Base-by-base conservation (phyloP, 2,888 invertebrate species). In the Cryptocephalus primarius region DNA sequence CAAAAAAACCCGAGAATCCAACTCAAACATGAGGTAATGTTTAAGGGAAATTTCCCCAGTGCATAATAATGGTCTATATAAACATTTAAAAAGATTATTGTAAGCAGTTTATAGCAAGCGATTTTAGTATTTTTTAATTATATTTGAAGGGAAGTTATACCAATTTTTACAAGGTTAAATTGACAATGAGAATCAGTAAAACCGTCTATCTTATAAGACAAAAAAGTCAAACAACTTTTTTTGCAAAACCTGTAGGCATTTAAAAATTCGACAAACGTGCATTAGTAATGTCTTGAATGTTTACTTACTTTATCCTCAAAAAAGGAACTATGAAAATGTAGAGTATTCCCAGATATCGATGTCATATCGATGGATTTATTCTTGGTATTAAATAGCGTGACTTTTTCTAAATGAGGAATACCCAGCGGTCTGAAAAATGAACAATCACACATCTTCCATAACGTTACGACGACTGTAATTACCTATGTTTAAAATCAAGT, bases 281-380 rank as follows among this genome's bases (percentile, higher is more conserved):
- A 22, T 22, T 22, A 22, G n/a, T n/a, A n/a, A n/a, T n/a, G n/a
- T n/a, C 22, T 22, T 22, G n/a, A 22, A 22, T 22, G 22, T 6
- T 2, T 36, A 47, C 70, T 72, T 69, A 94, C 93, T 82, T 93
- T 93, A 64, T 92, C 84, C 65, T 92, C 87, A 72, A 95, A 95
- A 78, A 96, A 95, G 55, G 95, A 94, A 64, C 94, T 93, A 72
- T 96, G 93, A 76, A 96, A 96, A 75, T 93, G 89, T 33, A 88
- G 85, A 59, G 92, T 91, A 70, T 85, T 90, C 62, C 94, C 94
- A 56, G 93, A 91, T 66, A 96, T 91, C 56, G 94, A 93, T 66
- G 89, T 85, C 67, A 96, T 81, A 70, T 91, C 89, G 64, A 96
- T 80, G 64, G 86, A 91, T 65, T 82, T 82, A 74, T 92, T 89